phyloP scores from a whole-genome alignment of 2,113 vertebrate species.

The Brevimyrus niger region DNA sequence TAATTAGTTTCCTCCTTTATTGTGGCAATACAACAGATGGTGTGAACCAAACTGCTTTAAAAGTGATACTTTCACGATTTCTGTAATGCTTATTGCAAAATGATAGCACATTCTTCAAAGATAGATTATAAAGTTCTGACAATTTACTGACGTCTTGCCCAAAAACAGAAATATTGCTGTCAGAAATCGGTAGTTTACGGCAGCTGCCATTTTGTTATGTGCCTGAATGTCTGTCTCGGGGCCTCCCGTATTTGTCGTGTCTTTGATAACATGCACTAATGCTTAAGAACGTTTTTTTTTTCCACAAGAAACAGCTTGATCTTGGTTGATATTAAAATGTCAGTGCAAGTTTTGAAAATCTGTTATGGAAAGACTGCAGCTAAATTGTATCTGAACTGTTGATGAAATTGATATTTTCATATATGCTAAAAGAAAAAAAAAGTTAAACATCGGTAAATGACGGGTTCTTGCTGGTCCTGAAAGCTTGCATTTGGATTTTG shows the following conservation, averaged over 20 bases:
- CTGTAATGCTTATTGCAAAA: not conserved
- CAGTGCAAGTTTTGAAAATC: not conserved
- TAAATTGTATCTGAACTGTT: not conserved
- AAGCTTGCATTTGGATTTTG: not conserved
- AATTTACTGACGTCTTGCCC: not conserved
- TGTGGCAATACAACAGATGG: not conserved
- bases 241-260: not conserved
- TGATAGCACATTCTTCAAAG: not conserved
- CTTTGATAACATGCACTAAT: not conserved
- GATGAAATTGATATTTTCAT: not conserved
- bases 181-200: not conserved
- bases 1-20: not conserved
- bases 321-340: not conserved
- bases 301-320: not conserved
- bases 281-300: not conserved
- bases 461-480: not conserved
- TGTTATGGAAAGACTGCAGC: not conserved
- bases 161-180: not conserved
- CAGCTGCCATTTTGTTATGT: not conserved
- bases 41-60: not conserved
- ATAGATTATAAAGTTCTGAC: not conserved
- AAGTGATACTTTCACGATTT: not conserved
- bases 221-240: not conserved
- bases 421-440: not conserved
- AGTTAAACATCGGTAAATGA: not conserved